Evolutionary conservation across 2,888 invertebrate genomes (phyloP), one percentile per base, ranked within the genome.

Genomic region (Eretmocerus hayati): DNA sequence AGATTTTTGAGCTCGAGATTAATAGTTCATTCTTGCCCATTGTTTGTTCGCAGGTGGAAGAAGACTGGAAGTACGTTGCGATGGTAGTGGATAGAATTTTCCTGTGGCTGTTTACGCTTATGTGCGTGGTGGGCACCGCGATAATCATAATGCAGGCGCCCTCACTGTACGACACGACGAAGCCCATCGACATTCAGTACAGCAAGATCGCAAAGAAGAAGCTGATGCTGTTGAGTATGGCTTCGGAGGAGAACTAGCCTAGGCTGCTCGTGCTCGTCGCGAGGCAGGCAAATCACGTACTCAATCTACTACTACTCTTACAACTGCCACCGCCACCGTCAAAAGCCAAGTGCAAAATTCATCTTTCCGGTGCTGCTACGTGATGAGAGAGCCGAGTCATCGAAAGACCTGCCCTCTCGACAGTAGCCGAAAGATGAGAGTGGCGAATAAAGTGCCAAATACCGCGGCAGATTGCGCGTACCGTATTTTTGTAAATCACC

Each of bases 11-110:
- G n/a, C n/a, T n/a, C n/a, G n/a, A n/a, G n/a, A n/a, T n/a, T n/a
- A n/a, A n/a, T n/a, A n/a, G n/a, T n/a, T n/a, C n/a, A n/a, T n/a
- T n/a, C n/a, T n/a, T n/a, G n/a, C n/a, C n/a, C n/a, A n/a, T n/a
- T n/a, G n/a, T 50, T 5, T 59, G 52, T 13, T 69, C 73, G 2
- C 74, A 91, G 91, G 90, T 92, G 65, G 90, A 89, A 73, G 93
- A 94, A 75, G 96, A 96, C 75, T 96, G 96, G 96, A 95, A 95
- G 73, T 96, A 93, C 77, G 93, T 96, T 38, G 83, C 83, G 54
- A 90, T 95, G 92, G 95, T 96, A 57, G 79, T 96, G 72, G 96
- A 96, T 76, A 83, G 96, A 64, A 81, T 96, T 65, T 96, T 96
- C 77, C 81, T 96, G 62, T 93, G 92, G 84, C 84, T 91, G 65